These are phyloP conservation scores for Heptranchias perlo DNA, from an alignment of 2,113 vertebrate genomes.

Conservation along the genomic window DNA sequence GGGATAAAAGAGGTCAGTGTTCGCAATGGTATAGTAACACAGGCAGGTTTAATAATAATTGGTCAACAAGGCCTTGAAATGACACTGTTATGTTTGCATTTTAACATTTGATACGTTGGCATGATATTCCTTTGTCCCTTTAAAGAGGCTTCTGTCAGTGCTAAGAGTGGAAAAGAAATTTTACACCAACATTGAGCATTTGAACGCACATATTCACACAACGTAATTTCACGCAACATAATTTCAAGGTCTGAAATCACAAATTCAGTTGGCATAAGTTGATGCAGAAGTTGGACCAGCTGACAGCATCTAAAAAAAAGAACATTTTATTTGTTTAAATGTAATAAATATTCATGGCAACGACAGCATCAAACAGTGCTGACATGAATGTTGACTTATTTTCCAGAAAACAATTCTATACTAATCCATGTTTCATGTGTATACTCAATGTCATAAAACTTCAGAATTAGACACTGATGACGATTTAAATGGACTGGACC, in stretches of 20 bases:
- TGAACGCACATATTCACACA: neutral
- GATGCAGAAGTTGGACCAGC: neutral
- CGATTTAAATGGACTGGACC: neutral
- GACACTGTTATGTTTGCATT: neutral
- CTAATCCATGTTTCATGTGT: neutral
- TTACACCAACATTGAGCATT: neutral
- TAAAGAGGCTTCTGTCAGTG: neutral
- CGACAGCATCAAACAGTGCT: neutral
- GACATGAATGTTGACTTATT: neutral
- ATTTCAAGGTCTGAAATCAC: neutral
- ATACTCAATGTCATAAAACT: neutral
- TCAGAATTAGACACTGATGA: neutral
- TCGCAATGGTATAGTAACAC: neutral
- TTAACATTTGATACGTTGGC: neutral
- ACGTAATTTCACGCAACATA: neutral
- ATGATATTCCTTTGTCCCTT: neutral
- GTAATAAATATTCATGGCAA: neutral
- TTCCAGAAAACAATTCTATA: neutral
- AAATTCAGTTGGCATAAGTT: neutral
- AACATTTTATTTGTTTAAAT: neutral
- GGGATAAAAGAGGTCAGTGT: neutral
- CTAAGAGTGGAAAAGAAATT: neutral
- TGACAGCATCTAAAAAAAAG: neutral
- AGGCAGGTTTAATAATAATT: neutral
- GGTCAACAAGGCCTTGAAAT: neutral